These are phyloP conservation scores for Entomyzon cyanotis DNA, from an alignment of 2,113 vertebrate species.

Conservation along the genomic window DNA sequence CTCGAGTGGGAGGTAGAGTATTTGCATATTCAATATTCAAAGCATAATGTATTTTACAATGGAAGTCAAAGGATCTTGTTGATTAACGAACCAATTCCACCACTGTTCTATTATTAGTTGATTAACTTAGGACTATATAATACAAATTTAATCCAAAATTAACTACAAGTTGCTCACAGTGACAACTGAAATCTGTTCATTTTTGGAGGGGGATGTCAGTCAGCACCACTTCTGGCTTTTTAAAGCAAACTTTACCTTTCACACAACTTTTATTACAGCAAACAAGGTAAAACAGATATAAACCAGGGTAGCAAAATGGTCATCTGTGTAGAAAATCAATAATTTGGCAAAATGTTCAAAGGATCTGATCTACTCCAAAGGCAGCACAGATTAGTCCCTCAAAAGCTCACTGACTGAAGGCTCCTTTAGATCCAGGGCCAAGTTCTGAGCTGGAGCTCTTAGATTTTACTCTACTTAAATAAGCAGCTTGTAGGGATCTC, in stretches of 20 bases:
- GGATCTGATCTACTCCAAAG: neutral
- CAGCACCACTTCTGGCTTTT: neutral
- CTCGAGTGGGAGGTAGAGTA: conserved; percentile 25
- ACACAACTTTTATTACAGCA: neutral
- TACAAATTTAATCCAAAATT: neutral
- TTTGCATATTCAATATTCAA: conserved; percentile 61
- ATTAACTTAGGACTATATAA: neutral
- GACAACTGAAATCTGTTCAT: neutral
- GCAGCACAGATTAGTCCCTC: neutral
- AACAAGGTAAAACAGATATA: neutral
- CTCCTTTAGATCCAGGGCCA: neutral
- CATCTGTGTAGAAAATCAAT: neutral
- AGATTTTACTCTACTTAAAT: neutral
- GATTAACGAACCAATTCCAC: conserved; percentile 29
- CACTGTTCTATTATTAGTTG: conserved; percentile 38
- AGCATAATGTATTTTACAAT: conserved; percentile 43
- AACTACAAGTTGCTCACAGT: neutral
- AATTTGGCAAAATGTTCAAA: neutral
- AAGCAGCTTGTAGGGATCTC: neutral
- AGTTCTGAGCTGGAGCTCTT: neutral
- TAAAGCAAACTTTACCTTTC: neutral
- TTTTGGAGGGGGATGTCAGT: neutral
- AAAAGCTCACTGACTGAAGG: neutral
- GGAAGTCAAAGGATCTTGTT: conserved; percentile 41
- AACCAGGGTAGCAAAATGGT: neutral